Evolutionary conservation across 2,113 vertebrate genomes (phyloP).

Genomic region (Microcebus ravelobensis): DNA sequence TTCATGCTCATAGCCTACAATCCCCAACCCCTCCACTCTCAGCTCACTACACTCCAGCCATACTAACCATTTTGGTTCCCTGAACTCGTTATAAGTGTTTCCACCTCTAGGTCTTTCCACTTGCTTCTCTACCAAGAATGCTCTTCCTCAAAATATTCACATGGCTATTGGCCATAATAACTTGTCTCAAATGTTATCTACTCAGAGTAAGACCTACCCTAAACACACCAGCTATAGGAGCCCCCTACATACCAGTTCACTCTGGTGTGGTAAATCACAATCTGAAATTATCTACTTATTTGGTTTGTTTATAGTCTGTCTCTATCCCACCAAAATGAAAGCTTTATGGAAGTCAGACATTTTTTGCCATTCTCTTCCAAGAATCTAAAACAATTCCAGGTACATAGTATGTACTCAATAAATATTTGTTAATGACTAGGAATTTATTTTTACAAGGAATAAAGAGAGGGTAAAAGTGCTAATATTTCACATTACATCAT

Average conservation of each 20-base stretch:
- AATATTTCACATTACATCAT: background rate
- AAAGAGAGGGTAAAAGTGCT: background rate
- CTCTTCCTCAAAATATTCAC: background rate
- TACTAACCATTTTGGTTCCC: background rate
- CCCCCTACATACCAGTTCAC: background rate
- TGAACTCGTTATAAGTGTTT: background rate
- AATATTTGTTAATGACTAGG: background rate
- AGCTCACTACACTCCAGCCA: background rate
- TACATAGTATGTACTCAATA: background rate
- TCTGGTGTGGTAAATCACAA: background rate
- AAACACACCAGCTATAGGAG: background rate
- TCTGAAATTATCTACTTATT: background rate
- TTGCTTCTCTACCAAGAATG: background rate
- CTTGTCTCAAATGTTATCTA: background rate
- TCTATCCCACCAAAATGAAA: background rate
- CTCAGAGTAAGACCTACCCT: background rate
- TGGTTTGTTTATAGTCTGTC: background rate
- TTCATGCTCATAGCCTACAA: background rate
- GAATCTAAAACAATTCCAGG: constrained; percentile 13
- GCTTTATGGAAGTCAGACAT: background rate
- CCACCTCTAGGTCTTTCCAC: background rate
- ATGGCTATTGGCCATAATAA: background rate
- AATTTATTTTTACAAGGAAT: constrained; percentile 3
- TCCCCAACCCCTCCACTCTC: background rate
- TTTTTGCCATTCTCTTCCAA: background rate